Conservation (phyloP, 1,140 invertebrate species). For the fruit fly (Drosophila melanogaster) region Release_6_plus_ISO1_MT NT_037436.4:3045001-3045500, state of each 20-base stretch:
- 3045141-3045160: slow-evolving; percentile 6
- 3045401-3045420: not conserved
- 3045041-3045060: slow-evolving; percentile 72
- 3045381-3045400: not conserved
- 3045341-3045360: too few species aligned
- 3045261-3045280: slow-evolving; percentile 22
- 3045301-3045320: not conserved
- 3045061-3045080: slow-evolving; percentile 63
- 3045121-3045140: slow-evolving; percentile 58
- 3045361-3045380: too few species aligned
- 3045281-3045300: slow-evolving; percentile 17
- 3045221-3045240: slow-evolving; percentile 51
- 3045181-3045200: slow-evolving; percentile 16
- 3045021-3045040: slow-evolving; percentile 60
- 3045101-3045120: slow-evolving; percentile 67
- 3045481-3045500: not conserved
- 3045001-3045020: slow-evolving; percentile 77
- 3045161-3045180: slow-evolving; percentile 35
- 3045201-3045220: slow-evolving; percentile 56
- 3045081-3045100: slow-evolving; percentile 71
- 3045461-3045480: not conserved
- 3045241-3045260: slow-evolving; percentile 54
- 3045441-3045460: not conserved
- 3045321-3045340: not conserved
- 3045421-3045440: not conserved